phyloP scores from a whole-genome alignment of 2,113 vertebrate species.

The Thunnus thynnus region DNA sequence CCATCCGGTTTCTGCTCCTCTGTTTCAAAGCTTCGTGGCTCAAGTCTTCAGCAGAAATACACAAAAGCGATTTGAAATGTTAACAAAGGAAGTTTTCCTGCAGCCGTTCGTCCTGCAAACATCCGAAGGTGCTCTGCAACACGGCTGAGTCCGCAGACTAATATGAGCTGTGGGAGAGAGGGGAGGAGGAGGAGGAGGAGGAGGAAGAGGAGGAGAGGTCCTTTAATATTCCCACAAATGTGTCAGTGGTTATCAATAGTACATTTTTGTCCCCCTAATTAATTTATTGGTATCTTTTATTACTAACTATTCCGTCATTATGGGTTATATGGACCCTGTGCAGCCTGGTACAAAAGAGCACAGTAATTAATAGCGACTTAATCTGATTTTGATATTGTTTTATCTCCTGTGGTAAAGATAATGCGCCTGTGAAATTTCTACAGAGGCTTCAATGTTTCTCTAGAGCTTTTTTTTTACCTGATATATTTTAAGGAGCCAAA shows the following conservation, averaged over 20 bases:
- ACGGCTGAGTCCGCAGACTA: neutral
- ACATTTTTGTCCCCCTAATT: no score
- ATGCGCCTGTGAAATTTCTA: neutral
- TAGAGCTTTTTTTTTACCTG: neutral
- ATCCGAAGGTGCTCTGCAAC: slow-evolving; percentile 9
- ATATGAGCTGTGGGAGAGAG: neutral
- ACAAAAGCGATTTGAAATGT: neutral
- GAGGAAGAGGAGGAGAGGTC: neutral
- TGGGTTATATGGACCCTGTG: neutral
- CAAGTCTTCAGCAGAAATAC: neutral
- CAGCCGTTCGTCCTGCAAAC: neutral
- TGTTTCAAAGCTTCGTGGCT: neutral
- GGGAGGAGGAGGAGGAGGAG: neutral
- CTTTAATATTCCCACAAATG: neutral
- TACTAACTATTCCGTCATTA: no score
- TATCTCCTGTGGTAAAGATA: slow-evolving; percentile 10
- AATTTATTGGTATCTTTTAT: neutral
- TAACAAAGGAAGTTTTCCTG: neutral
- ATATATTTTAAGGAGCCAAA: no score
- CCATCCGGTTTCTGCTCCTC: neutral
- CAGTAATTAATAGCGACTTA: neutral
- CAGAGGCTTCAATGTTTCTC: neutral
- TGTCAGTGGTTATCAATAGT: neutral
- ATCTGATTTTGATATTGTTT: neutral
- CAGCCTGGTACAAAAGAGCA: neutral